Conservation (phyloP, 2,888 invertebrate species). For the Erebia ligea region DNA sequence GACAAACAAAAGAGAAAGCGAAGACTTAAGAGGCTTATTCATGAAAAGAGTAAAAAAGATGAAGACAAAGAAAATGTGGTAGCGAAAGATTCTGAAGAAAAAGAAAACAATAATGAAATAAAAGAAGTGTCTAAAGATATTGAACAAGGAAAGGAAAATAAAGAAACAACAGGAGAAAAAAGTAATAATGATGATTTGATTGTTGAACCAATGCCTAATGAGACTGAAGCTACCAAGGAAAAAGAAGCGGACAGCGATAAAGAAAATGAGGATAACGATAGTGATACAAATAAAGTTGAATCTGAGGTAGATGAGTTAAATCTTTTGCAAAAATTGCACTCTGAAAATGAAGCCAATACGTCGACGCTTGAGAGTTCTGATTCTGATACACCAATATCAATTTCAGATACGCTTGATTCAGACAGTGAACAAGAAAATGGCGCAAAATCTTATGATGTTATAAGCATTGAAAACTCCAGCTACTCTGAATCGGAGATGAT, state of each 20-base stretch:
- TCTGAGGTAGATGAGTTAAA: slow-evolving; percentile 72
- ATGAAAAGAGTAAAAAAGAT: slow-evolving; percentile 58
- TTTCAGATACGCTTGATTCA: slow-evolving; percentile 64
- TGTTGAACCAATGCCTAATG: slow-evolving; percentile 3
- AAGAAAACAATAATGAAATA: slow-evolving; percentile 23
- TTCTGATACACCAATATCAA: slow-evolving; percentile 63
- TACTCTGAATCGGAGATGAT: slow-evolving; percentile 66
- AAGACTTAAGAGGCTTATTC: slow-evolving; percentile 60
- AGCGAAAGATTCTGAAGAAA: slow-evolving; percentile 23
- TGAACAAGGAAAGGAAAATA: slow-evolving; percentile 1
- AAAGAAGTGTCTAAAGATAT: slow-evolving; percentile 14
- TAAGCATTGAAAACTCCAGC: slow-evolving; percentile 77
- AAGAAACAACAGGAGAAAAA: slow-evolving; percentile 17
- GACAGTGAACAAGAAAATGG: slow-evolving; percentile 50
- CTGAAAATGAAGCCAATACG: slow-evolving; percentile 55
- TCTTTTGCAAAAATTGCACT: slow-evolving; percentile 67
- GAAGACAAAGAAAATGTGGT: slow-evolving; percentile 35
- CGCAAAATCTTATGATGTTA: slow-evolving; percentile 55
- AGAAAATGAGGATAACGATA: slow-evolving; percentile 33
- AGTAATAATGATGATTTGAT: slow-evolving; percentile 19
- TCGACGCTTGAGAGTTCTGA: slow-evolving; percentile 62
- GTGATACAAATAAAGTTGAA: slow-evolving; percentile 47
- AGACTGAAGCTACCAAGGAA: slow-evolving; percentile 3
- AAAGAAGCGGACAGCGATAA: neutral
- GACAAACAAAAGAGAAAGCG: slow-evolving; percentile 67